These are phyloP conservation scores for Subacronicta megacephala DNA, from an alignment of 2,888 invertebrate genomes.

Conservation along the genomic window DNA sequence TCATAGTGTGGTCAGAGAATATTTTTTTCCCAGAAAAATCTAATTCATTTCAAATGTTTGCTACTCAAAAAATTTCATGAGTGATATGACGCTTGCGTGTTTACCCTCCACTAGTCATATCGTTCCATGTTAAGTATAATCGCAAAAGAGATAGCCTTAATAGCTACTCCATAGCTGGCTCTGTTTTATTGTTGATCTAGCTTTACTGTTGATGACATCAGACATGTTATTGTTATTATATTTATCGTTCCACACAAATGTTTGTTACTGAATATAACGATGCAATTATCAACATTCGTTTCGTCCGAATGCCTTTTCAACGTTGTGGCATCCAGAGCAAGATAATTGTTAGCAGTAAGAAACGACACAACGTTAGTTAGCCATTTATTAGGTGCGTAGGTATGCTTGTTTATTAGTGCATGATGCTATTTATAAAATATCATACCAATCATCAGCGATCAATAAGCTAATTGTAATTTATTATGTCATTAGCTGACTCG, in stretches of 20 bases:
- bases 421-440: constrained; percentile 36
- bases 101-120: constrained; percentile 33
- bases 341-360: constrained; percentile 46
- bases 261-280: constrained; percentile 68
- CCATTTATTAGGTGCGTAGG: constrained; percentile 28
- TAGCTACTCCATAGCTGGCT: constrained; percentile 29
- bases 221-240: constrained; percentile 68
- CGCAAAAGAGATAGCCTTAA: constrained; percentile 40
- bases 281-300: constrained; percentile 60
- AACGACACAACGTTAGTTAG: constrained; percentile 34
- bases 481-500: too few species aligned
- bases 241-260: constrained; percentile 63
- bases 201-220: constrained; percentile 62
- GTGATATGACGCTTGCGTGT: constrained; percentile 47
- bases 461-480: constrained; percentile 6
- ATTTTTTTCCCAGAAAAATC: constrained; percentile 21
- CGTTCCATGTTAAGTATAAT: constrained; percentile 40
- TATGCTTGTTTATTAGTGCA: constrained; percentile 34
- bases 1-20: not conserved
- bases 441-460: constrained; percentile 23
- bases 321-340: constrained; percentile 53
- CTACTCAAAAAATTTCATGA: constrained; percentile 28
- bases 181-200: constrained; percentile 45
- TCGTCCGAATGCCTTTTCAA: constrained; percentile 60
- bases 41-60: constrained; percentile 12